phyloP scores from a whole-genome alignment of 1,140 invertebrate genomes.

The Pinna nobilis region DNA sequence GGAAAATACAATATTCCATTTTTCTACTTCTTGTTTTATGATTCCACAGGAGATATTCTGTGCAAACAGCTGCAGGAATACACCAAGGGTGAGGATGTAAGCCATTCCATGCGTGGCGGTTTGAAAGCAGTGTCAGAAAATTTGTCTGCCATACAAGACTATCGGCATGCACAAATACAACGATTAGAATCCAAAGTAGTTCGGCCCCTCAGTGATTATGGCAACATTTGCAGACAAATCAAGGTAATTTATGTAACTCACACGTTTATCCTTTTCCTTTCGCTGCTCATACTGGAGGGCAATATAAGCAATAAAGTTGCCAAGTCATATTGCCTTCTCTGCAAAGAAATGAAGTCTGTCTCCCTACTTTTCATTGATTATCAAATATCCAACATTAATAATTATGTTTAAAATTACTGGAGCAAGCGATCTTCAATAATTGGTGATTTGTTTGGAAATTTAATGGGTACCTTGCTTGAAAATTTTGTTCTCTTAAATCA shows the following conservation, averaged over 20 bases:
- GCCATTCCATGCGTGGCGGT: constrained; percentile 46
- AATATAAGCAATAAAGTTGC: no score
- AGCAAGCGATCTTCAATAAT: no score
- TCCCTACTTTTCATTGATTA: no score
- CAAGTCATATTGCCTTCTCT: no score
- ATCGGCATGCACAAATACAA: constrained; percentile 56
- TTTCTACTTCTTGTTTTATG: not conserved
- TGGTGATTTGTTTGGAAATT: no score
- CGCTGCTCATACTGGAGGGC: no score
- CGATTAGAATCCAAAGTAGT: constrained; percentile 58
- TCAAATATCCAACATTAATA: no score
- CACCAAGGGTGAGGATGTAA: constrained; percentile 49
- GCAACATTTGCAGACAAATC: constrained; percentile 54
- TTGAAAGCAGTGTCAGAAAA: constrained; percentile 53
- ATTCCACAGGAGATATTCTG: constrained; percentile 56
- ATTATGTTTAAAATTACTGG: no score
- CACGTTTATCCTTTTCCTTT: not conserved
- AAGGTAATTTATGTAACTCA: constrained; percentile 43
- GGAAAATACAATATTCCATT: no score
- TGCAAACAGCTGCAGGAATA: constrained; percentile 52
- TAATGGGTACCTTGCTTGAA: no score
- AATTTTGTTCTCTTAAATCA: no score
- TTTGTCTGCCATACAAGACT: constrained; percentile 62
- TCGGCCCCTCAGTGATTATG: constrained; percentile 55
- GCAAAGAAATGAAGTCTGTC: no score